Evolutionary conservation across 2,113 vertebrate genomes (phyloP), one percentile per base, ranked within the genome.

Genomic region (Pluvialis apricaria): DNA sequence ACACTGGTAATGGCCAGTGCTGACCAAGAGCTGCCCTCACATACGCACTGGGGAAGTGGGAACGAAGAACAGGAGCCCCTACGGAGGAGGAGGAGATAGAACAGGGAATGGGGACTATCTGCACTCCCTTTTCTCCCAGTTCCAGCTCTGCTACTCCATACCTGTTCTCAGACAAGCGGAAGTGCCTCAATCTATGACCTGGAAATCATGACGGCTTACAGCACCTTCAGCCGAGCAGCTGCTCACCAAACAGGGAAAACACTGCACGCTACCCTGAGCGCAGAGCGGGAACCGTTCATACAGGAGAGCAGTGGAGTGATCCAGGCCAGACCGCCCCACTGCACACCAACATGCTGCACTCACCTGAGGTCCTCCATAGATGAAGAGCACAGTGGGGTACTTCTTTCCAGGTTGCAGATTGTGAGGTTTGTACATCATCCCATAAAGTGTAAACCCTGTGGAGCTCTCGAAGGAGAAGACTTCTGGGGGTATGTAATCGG

Each of bases 321-420:
- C 2, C 57, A n/a, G 28, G 21, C 57, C 57, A 55, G 16, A 21
- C 29, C 0, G 1, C 13, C 18, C 19, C 60, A 28, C 78, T 3
- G 7, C 77, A 73, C 77, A n/a, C 40, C 47, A 22, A 17, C 9
- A 14, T 1, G 19, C 47, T 11, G 26, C 38, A 47, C 98, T 89
- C 92, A 99, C 98, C 98, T 99, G 98, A 70, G 98, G 98, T 24
- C 98, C 98, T 58, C 98, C 98, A 22, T 99, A 98, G 75, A 98
- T 98, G 81, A 98, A 99, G 31, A 99, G 95, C 77, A 99, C 98
- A 29, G 98, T 98, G 32, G 98, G 98, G 66, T 99, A 98, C 62
- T 99, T 99, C 97, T 98, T 98, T 44, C 98, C 98, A 58, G 98
- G 98, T 6, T 99, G 98, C 75, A 99, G 94, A 83, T 98, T 96